These are phyloP conservation scores for Sycophaga agraensis DNA, from an alignment of 1,140 invertebrate genomes.

Conservation along the genomic window DNA sequence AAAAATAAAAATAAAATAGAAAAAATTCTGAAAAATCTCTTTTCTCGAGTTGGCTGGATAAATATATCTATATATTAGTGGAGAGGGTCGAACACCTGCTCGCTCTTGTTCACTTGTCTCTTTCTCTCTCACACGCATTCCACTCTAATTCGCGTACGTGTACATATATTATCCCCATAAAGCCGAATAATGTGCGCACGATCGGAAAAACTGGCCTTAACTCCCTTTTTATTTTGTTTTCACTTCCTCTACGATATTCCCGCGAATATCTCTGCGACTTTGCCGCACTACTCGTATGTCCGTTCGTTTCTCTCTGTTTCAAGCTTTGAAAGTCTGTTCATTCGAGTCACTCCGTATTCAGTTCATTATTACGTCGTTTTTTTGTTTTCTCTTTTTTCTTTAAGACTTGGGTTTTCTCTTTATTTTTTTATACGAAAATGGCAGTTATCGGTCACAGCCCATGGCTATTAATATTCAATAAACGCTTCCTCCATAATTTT, in stretches of 20 bases:
- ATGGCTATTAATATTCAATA: constrained; percentile 57
- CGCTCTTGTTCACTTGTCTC: constrained; percentile 20
- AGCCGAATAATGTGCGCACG: constrained; percentile 30
- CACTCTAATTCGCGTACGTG: constrained; percentile 20
- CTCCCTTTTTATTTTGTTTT: constrained; percentile 29
- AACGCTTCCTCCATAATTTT: constrained; percentile 26
- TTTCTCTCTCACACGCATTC: constrained; percentile 15
- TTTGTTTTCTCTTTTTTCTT: constrained; percentile 20
- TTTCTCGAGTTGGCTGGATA: constrained; percentile 26
- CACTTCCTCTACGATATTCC: background rate
- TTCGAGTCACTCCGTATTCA: background rate
- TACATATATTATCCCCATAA: constrained; percentile 19
- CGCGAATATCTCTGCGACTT: constrained; percentile 3
- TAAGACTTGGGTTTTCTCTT: constrained; percentile 34
- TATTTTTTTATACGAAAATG: constrained; percentile 53
- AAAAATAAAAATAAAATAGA: constrained; percentile 25
- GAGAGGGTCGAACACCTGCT: constrained; percentile 24
- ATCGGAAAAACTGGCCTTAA: constrained; percentile 31
- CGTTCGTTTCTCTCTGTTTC: constrained; percentile 15
- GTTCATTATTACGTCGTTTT: constrained; percentile 16
- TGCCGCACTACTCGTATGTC: background rate
- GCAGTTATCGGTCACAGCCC: constrained; percentile 61
- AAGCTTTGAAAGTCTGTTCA: constrained; percentile 2
- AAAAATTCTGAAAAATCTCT: constrained; percentile 25
- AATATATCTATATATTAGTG: constrained; percentile 25